phyloP scores from a whole-genome alignment of 2,888 invertebrate genomes.

The Limenitis arthemis region DNA sequence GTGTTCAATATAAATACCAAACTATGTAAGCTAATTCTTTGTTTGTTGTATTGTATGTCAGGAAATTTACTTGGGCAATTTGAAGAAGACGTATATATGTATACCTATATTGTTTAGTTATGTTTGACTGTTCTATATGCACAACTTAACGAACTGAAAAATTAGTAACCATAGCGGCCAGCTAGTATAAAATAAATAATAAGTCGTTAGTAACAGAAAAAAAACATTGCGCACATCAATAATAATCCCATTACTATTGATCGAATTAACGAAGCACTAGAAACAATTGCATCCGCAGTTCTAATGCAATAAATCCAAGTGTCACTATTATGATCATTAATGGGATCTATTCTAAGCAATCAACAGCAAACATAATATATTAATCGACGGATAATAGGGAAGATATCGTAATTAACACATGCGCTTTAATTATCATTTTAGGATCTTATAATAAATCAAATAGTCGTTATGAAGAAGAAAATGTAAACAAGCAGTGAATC shows the following conservation, averaged over 20 bases:
- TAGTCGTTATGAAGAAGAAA: too few species aligned
- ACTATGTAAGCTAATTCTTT: too few species aligned
- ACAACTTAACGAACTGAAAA: too few species aligned
- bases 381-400: slow-evolving; percentile 3
- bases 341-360: slow-evolving; percentile 17
- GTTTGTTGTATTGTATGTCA: too few species aligned
- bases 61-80: too few species aligned
- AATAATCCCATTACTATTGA: slow-evolving; percentile 16
- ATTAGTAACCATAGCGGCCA: too few species aligned
- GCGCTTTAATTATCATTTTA: background rate
- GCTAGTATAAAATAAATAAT: background rate
- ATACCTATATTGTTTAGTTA: too few species aligned
- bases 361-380: slow-evolving; percentile 4
- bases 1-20: too few species aligned
- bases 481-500: too few species aligned
- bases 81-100: too few species aligned
- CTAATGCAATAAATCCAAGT: slow-evolving; percentile 22
- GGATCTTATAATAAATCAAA: too few species aligned
- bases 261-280: slow-evolving; percentile 20
- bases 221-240: slow-evolving; percentile 2
- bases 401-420: background rate
- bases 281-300: slow-evolving; percentile 12
- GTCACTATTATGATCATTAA: slow-evolving; percentile 22
- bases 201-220: background rate
- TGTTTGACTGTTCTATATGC: too few species aligned